A percentile compares a stretch with the other conserved stretches of the same genome.
These are phyloP conservation scores for Beaufortia kweichowensis DNA, from an alignment of 2,113 vertebrate species.

Conservation along the genomic window DNA sequence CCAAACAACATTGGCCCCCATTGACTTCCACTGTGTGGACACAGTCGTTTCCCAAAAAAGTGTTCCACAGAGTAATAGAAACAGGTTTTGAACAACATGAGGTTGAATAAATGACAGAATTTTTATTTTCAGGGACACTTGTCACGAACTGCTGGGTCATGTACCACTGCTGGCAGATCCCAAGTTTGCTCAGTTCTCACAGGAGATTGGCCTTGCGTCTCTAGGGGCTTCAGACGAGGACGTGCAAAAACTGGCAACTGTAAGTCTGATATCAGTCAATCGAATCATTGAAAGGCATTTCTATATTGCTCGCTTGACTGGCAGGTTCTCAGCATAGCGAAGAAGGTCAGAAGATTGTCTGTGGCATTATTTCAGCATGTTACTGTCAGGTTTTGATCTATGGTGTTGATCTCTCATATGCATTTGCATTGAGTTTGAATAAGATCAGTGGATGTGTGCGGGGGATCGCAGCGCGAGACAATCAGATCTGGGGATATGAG, in stretches of 20 bases:
- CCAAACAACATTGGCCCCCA: too few relatives aligned
- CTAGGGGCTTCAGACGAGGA: constrained; percentile 94
- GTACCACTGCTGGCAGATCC: constrained; percentile 95
- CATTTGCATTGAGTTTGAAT: constrained; percentile 39
- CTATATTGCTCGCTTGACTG: not conserved
- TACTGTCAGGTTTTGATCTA: constrained; percentile 41
- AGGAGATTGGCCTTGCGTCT: constrained; percentile 97
- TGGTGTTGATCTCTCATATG: not conserved
- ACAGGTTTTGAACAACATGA: too few relatives aligned
- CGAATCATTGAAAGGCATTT: constrained; percentile 36
- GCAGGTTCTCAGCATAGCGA: constrained; percentile 2
- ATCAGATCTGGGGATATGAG: constrained; percentile 10
- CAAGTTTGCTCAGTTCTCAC: constrained; percentile 97
- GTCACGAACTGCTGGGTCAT: constrained; percentile 94
- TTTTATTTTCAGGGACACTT: constrained; percentile 91
- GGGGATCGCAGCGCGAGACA: constrained; percentile 1
- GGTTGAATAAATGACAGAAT: too few relatives aligned
- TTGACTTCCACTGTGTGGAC: too few relatives aligned
- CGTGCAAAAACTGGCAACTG: constrained; percentile 94
- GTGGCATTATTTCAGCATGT: constrained; percentile 17
- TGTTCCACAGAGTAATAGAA: too few relatives aligned
- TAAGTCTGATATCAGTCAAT: constrained; percentile 64
- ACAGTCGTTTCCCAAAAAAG: too few relatives aligned
- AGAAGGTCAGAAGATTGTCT: constrained; percentile 39
- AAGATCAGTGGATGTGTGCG: constrained; percentile 2